Conservation (phyloP, 2,113 vertebrate species). For the Microtus richardsoni region DNA sequence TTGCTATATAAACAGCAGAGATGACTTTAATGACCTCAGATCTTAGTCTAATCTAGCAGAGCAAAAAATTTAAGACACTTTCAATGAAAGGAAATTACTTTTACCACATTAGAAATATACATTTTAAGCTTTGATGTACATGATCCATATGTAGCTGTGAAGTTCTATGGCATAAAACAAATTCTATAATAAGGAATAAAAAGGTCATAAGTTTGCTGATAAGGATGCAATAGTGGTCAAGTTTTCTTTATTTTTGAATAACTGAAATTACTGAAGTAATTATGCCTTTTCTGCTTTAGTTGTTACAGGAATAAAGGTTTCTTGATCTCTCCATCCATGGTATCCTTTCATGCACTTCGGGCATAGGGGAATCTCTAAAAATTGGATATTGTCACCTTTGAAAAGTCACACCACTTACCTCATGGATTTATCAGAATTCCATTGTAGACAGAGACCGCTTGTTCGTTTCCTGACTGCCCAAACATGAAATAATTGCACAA, state of each 20-base stretch:
- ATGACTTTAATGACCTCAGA: not conserved
- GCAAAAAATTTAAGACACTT: constrained; percentile 15
- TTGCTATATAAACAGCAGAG: not conserved
- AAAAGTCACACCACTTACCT: constrained; percentile 16
- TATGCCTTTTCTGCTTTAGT: constrained; percentile 15
- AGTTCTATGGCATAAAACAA: not conserved
- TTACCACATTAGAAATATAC: constrained; percentile 12
- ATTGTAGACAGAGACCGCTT: no score
- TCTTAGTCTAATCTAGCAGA: not conserved
- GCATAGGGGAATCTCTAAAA: not conserved
- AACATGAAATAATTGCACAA: no score
- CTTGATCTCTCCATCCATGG: not conserved
- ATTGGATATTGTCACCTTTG: not conserved
- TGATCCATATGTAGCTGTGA: not conserved
- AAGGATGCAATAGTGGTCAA: not conserved
- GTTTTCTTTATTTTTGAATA: not conserved
- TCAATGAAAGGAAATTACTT: constrained; percentile 45
- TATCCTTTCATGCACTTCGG: not conserved
- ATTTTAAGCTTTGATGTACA: constrained; percentile 25
- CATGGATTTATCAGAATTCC: constrained; percentile 19
- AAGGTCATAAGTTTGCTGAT: not conserved
- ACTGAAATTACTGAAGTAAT: not conserved
- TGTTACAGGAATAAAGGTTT: constrained; percentile 1
- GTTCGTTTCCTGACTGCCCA: no score
- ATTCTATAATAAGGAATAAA: not conserved